Evolutionary conservation across 2,797 vertebrate genomes (phyloP).

Genomic region (Petrocephalus schoutedeni): DNA sequence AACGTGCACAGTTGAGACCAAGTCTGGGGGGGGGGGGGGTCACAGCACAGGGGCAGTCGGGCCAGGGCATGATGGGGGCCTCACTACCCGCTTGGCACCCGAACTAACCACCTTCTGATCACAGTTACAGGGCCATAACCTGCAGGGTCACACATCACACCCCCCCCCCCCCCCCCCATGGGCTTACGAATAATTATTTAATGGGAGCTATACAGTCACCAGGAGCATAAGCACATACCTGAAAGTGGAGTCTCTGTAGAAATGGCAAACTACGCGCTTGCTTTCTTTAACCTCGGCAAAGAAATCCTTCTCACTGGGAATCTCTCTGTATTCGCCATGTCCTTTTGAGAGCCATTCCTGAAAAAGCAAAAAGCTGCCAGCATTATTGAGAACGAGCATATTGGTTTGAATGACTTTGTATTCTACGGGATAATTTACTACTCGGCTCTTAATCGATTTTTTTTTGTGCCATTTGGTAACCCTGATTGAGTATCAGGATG

Average conservation of each 20-base stretch:
- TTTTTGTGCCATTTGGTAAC: not conserved
- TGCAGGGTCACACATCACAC: not conserved
- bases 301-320: slow-evolving; percentile 92
- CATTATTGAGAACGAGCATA: not conserved
- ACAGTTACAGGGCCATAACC: not conserved
- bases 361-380: slow-evolving; percentile 26
- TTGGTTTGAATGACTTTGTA: not conserved
- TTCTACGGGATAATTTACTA: not conserved
- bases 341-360: slow-evolving; percentile 97
- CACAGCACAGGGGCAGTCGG: not conserved
- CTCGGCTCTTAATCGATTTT: not conserved
- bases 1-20: not conserved
- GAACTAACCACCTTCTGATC: not conserved
- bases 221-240: slow-evolving; percentile 62
- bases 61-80: not conserved
- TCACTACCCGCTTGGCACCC: not conserved
- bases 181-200: not conserved
- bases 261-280: slow-evolving; percentile 94
- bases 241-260: slow-evolving; percentile 88
- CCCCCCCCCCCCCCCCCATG: not conserved
- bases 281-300: slow-evolving; percentile 93
- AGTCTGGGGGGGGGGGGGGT: not conserved
- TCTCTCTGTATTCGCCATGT: slow-evolving; percentile 91
- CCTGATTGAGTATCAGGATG: not conserved
- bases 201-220: not conserved